Evolutionary conservation across 2,797 vertebrate genomes (phyloP), one percentile per base, ranked within the genome.

Genomic region (Delichon dasypus): DNA sequence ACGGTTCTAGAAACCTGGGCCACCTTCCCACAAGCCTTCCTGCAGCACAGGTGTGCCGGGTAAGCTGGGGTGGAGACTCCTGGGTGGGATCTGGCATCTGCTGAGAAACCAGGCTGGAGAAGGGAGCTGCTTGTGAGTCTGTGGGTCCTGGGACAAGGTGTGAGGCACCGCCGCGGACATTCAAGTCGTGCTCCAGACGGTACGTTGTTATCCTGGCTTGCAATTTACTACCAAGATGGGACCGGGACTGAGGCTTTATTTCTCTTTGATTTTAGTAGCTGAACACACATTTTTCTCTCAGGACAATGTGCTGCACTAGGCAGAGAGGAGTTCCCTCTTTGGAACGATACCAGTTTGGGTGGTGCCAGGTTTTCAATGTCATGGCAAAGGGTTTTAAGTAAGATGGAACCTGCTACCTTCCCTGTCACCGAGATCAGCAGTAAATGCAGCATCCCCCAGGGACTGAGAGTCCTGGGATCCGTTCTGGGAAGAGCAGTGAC

Each of bases 21-120:
- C 4, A 1, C 50, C 55, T 73, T 85, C 60, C 51, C 50, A 16
- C 51, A 18, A 42, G 62, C 34, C 54, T 65, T 45, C 30, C 30
- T 23, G 40, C 64, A n/a, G 53, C 53, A 14, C n/a, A 20, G 54
- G 7, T 30, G 48, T 61, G 91, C 74, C 70, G 21, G 84, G 61
- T 0, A 0, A 64, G 45, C 62, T 0, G 5, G 10, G 9, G 3
- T 2, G 29, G 65, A 30, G 58, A 44, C 64, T 85, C 11, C 5
- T 6, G 27, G 13, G 75, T 0, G 5, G 44, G 55, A 51, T 50
- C 27, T 7, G 20, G 30, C 5, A 0, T 5, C 55, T 64, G 42
- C 9, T 81, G 62, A 30, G 83, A 22, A 71, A 13, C 27, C 0
- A 0, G 2, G 34, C 53, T 38, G 21, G 55, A 16, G 42, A 30